phyloP scores from a whole-genome alignment of 2,113 vertebrate species.

The Poicephalus gulielmi region DNA sequence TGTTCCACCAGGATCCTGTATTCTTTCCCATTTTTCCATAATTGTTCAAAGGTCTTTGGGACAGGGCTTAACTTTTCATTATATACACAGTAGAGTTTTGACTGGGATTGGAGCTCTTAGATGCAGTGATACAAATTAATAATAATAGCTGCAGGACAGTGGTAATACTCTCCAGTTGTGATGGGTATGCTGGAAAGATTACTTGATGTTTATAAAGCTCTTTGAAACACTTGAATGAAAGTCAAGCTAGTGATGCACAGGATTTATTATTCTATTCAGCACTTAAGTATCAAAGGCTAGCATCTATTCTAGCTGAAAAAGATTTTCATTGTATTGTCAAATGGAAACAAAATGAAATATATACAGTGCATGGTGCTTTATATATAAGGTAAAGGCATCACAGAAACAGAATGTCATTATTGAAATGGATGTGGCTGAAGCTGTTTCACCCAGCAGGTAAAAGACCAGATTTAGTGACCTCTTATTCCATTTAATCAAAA shows the following conservation, averaged over 20 bases:
- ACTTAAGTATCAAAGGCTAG: constrained; percentile 52
- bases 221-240: constrained; percentile 54
- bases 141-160: background rate
- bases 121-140: constrained; percentile 7
- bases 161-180: background rate
- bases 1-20: background rate
- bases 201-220: constrained; percentile 59
- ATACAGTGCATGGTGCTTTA: constrained; percentile 32
- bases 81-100: background rate
- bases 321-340: constrained; percentile 59
- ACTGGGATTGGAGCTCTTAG: background rate
- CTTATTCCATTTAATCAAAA: constrained; percentile 57
- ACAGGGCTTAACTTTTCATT: background rate
- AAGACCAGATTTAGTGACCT: constrained; percentile 57
- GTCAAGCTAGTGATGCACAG: constrained; percentile 14
- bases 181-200: constrained; percentile 28
- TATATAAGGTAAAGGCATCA: constrained; percentile 30
- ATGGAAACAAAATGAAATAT: constrained; percentile 66
- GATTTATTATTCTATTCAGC: constrained; percentile 63
- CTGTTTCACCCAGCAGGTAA: constrained; percentile 45
- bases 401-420: constrained; percentile 50
- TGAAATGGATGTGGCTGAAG: constrained; percentile 50
- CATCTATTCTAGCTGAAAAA: constrained; percentile 56
- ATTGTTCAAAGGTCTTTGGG: background rate
- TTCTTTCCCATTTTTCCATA: background rate